Evolutionary conservation across 1,140 invertebrate species (phyloP).

Genomic region (Maniola jurtina): DNA sequence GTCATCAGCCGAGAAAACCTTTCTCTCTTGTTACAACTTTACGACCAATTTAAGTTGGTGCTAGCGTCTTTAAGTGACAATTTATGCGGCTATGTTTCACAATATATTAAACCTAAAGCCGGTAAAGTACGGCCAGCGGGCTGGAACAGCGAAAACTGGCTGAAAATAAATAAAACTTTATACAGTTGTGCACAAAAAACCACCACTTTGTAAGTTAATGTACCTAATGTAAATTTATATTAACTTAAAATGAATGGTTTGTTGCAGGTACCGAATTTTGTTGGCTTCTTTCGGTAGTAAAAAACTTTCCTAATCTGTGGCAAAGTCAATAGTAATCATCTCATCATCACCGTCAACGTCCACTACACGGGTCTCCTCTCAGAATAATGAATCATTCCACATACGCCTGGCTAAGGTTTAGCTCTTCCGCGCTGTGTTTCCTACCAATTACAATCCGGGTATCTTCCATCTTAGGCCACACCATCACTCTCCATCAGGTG

Average conservation of each 20-base stretch:
- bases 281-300: too few species aligned
- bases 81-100: slow-evolving; percentile 39
- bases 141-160: slow-evolving; percentile 13
- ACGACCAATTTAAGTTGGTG: slow-evolving; percentile 38
- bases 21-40: slow-evolving; percentile 27
- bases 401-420: too few species aligned
- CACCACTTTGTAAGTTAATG: slow-evolving; percentile 13
- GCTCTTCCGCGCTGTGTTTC: too few species aligned
- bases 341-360: too few species aligned
- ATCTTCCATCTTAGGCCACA: too few species aligned
- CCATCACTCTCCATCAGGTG: too few species aligned
- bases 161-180: slow-evolving; percentile 15
- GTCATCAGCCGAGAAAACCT: slow-evolving; percentile 22
- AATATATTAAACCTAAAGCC: slow-evolving; percentile 39
- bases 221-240: slow-evolving; percentile 6
- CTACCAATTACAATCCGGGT: too few species aligned
- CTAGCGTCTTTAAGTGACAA: slow-evolving; percentile 38
- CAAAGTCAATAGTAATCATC: too few species aligned
- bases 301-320: too few species aligned
- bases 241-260: neutral
- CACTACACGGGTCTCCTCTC: too few species aligned
- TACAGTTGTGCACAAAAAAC: slow-evolving; percentile 4
- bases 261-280: neutral
- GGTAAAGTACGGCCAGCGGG: slow-evolving; percentile 22
- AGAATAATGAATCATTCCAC: too few species aligned